phyloP scores from a whole-genome alignment of 2,797 vertebrate species.

The Pseudocheirus occidentalis region DNA sequence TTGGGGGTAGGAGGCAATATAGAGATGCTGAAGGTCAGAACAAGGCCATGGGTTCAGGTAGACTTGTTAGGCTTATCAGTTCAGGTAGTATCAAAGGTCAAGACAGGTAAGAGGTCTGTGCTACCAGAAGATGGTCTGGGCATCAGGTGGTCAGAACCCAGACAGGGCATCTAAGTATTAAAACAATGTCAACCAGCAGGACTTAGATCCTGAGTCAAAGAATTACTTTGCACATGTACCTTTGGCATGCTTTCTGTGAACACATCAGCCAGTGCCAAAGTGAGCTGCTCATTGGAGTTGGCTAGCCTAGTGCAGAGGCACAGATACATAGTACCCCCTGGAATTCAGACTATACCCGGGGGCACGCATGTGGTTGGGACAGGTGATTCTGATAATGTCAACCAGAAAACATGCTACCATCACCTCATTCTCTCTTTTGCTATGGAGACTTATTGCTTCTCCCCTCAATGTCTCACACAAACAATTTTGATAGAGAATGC shows the following conservation, averaged over 20 bases:
- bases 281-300: not conserved
- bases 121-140: not conserved
- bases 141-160: not conserved
- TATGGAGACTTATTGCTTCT: not conserved
- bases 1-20: not conserved
- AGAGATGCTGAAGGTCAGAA: not conserved
- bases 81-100: not conserved
- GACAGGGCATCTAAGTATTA: not conserved
- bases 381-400: not conserved
- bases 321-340: not conserved
- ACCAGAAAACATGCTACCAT: not conserved
- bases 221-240: not conserved
- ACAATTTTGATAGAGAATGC: not conserved
- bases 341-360: not conserved
- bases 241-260: not conserved
- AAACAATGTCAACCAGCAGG: not conserved
- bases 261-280: not conserved
- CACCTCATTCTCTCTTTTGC: not conserved
- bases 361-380: not conserved
- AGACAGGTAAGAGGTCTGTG: not conserved
- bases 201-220: not conserved
- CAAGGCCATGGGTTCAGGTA: not conserved
- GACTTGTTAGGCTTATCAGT: not conserved
- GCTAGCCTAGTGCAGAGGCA: not conserved
- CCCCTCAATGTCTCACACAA: not conserved